A percentile compares a stretch with the other conserved stretches of the same genome.
Conservation (phyloP, 2,888 invertebrate genomes). For the Merodon equestris region DNA sequence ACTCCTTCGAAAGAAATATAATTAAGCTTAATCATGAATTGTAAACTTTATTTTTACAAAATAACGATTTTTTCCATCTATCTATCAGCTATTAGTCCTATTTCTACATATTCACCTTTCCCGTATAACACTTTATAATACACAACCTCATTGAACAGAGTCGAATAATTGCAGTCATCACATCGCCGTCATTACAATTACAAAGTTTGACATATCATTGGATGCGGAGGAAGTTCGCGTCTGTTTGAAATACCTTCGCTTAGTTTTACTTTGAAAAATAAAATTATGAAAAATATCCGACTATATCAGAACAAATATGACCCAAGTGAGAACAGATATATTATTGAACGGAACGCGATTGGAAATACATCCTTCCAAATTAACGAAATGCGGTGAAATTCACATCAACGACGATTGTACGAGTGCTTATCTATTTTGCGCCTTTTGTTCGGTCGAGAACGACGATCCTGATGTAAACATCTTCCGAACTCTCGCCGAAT, state of each 20-base stretch:
- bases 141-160: background rate
- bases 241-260: slow-evolving; percentile 39
- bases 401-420: slow-evolving; percentile 55
- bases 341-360: slow-evolving; percentile 38
- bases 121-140: slow-evolving; percentile 1
- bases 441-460: slow-evolving; percentile 48
- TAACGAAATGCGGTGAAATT: slow-evolving; percentile 60
- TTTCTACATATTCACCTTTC: no score
- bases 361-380: slow-evolving; percentile 47
- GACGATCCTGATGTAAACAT: slow-evolving; percentile 38
- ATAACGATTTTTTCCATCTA: no score
- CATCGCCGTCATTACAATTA: background rate
- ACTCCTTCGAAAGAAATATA: no score
- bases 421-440: slow-evolving; percentile 58
- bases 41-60: no score
- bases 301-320: slow-evolving; percentile 21
- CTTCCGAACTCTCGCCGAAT: slow-evolving; percentile 48
- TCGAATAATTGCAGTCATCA: background rate
- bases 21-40: no score
- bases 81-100: no score
- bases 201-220: slow-evolving; percentile 35
- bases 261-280: slow-evolving; percentile 16
- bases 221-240: slow-evolving; percentile 50
- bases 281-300: slow-evolving; percentile 51
- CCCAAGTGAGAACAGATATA: slow-evolving; percentile 45